phyloP scores from a whole-genome alignment of 1,140 invertebrate species.

The Whitmania pigra region DNA sequence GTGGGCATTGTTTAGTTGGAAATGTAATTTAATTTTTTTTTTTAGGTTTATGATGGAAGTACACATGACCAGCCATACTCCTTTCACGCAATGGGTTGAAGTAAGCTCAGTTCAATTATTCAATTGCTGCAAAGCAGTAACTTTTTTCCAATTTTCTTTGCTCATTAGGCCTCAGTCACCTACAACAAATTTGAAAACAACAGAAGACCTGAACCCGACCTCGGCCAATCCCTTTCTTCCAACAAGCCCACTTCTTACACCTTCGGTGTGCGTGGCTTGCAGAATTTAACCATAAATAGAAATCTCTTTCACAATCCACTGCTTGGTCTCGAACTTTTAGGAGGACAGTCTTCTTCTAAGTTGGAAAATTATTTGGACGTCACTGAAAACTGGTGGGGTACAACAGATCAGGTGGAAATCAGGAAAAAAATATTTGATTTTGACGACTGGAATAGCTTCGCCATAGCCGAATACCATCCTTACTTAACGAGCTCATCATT shows the following conservation, averaged over 20 bases:
- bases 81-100: constrained; percentile 49
- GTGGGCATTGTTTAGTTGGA: background rate
- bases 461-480: constrained; percentile 73
- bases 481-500: constrained; percentile 51
- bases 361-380: constrained; percentile 76
- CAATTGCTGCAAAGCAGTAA: background rate
- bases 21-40: background rate
- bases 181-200: constrained; percentile 24
- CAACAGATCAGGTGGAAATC: constrained; percentile 54
- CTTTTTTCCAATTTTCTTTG: background rate
- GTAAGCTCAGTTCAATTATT: background rate
- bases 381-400: constrained; percentile 89
- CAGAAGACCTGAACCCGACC: background rate
- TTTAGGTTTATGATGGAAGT: constrained; percentile 69
- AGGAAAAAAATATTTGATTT: constrained; percentile 87
- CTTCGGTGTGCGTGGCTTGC: constrained; percentile 80
- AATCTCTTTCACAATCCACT: constrained; percentile 81
- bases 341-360: constrained; percentile 56
- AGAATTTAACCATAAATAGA: constrained; percentile 75
- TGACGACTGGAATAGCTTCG: constrained; percentile 98
- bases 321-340: constrained; percentile 73
- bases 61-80: constrained; percentile 76
- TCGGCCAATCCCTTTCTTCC: constrained; percentile 22
- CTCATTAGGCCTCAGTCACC: constrained; percentile 18
- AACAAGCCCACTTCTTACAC: constrained; percentile 58